Evolutionary conservation across 2,888 invertebrate genomes (phyloP), one percentile per base, ranked within the genome.

Genomic region (Mythimna loreyi): DNA sequence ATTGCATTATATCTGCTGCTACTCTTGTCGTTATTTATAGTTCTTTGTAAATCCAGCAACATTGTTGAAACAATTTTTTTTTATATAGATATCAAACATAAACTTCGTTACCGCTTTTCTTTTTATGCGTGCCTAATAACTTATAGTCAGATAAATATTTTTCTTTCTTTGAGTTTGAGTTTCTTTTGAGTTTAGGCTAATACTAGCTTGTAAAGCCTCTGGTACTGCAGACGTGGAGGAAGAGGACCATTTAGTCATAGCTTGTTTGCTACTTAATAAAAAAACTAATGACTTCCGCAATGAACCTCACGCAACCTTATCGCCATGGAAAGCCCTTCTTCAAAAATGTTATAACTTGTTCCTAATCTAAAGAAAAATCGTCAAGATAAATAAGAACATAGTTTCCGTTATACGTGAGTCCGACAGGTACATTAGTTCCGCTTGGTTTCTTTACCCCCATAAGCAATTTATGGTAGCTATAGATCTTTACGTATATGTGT

Each of bases 371-470:
- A 73, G 50, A 75, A 63, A 67, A 66, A 67, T 60, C 47, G 50
- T 56, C 47, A 63, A 60, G 28, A 83, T 80, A 83, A 83, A 83
- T 76, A 72, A 72, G 52, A 56, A 76, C 70, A 62, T 75, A 56
- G 72, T 58, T 69, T 64, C 49, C 59, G 53, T 60, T 77, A 72
- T 36, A 67, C 60, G 57, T 58, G 66, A 68, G 62, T 67, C 60
- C 40, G 76, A 82, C 70, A 80, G 66, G 72, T 81, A 61, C 70
- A 80, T 81, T 81, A 83, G 83, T 81, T 83, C 47, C 61, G 49
- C 63, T 55, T 80, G 70, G 81, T 62, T 81, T 58, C 43, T 55
- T 76, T 13, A 56, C 36, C 65, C 67, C 63, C 58, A 72, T 68
- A 76, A 76, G 81, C 61, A 83, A 81, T 80, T 66, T 75, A 62